Evolutionary conservation across 2,888 invertebrate genomes (phyloP).

Genomic region (Galerucella pusilla): DNA sequence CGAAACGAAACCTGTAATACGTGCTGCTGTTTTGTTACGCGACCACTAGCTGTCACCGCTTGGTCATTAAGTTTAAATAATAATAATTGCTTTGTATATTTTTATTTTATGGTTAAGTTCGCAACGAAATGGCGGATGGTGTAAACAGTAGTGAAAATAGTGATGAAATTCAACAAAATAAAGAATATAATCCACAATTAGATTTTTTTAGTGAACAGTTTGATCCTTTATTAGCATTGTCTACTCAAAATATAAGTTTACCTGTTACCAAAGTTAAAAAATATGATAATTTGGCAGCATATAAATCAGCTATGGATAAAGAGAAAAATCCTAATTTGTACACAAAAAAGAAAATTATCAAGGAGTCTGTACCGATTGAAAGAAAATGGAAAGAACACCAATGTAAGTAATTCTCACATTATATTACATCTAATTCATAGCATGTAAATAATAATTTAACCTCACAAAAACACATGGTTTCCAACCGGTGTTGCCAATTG

Average conservation of each 20-base stretch:
- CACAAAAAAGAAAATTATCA: slow-evolving; percentile 54
- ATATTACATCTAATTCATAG: neutral
- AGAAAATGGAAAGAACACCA: slow-evolving; percentile 67
- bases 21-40: neutral
- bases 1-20: slow-evolving; percentile 6
- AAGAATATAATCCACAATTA: slow-evolving; percentile 64
- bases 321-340: slow-evolving; percentile 33
- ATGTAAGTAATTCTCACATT: slow-evolving; percentile 57
- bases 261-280: slow-evolving; percentile 71
- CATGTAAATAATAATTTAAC: slow-evolving; percentile 28
- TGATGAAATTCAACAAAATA: slow-evolving; percentile 50
- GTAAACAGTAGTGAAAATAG: slow-evolving; percentile 31
- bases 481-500: neutral
- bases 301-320: slow-evolving; percentile 62
- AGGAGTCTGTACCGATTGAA: slow-evolving; percentile 26
- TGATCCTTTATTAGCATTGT: slow-evolving; percentile 78
- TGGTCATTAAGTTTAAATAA: neutral
- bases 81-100: neutral
- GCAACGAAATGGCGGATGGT: slow-evolving; percentile 39
- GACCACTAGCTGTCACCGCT: slow-evolving; percentile 5
- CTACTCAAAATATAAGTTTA: slow-evolving; percentile 68
- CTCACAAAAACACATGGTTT: slow-evolving; percentile 21
- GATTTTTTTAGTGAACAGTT: slow-evolving; percentile 71
- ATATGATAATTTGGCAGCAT: slow-evolving; percentile 78
- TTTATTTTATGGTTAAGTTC: slow-evolving; percentile 27